phyloP scores from a whole-genome alignment of 2,888 invertebrate genomes.

The Hirudinaria manillensis region DNA sequence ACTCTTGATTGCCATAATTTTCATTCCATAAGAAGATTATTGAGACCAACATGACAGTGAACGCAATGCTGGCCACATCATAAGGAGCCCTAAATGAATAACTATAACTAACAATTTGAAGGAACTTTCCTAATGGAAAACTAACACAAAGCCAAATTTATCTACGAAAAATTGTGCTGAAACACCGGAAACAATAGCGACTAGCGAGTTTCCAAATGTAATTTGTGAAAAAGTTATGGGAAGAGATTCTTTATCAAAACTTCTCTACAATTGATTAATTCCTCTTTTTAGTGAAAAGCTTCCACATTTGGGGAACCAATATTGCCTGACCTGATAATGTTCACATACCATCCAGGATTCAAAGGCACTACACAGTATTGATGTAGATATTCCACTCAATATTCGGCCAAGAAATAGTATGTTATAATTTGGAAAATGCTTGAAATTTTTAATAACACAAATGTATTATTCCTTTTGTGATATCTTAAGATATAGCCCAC shows the following conservation, averaged over 20 bases:
- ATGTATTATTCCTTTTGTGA: not conserved
- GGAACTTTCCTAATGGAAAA: not conserved
- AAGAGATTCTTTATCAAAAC: conserved; percentile 54
- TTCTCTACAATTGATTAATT: conserved; percentile 43
- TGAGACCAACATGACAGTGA: not conserved
- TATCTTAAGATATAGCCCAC: conserved; percentile 40
- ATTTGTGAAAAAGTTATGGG: conserved; percentile 52
- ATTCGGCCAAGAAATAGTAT: conserved; percentile 56
- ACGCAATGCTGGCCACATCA: conserved; percentile 2
- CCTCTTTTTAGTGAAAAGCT: no score
- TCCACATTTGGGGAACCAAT: no score
- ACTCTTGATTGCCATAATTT: not conserved
- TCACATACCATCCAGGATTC: conserved; percentile 58
- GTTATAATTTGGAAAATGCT: conserved; percentile 56
- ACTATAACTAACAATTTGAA: not conserved
- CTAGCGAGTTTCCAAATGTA: conserved; percentile 56
- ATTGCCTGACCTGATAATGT: conserved; percentile 53
- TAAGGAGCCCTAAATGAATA: conserved; percentile 13
- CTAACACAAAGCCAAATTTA: conserved; percentile 56
- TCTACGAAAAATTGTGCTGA: conserved; percentile 57
- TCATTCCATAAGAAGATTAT: not conserved
- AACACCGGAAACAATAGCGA: conserved; percentile 57
- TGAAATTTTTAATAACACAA: not conserved
- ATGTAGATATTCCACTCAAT: conserved; percentile 57
- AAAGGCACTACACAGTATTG: conserved; percentile 58